phyloP scores from a whole-genome alignment of 2,888 invertebrate genomes.

The Eumerus sabulonum region DNA sequence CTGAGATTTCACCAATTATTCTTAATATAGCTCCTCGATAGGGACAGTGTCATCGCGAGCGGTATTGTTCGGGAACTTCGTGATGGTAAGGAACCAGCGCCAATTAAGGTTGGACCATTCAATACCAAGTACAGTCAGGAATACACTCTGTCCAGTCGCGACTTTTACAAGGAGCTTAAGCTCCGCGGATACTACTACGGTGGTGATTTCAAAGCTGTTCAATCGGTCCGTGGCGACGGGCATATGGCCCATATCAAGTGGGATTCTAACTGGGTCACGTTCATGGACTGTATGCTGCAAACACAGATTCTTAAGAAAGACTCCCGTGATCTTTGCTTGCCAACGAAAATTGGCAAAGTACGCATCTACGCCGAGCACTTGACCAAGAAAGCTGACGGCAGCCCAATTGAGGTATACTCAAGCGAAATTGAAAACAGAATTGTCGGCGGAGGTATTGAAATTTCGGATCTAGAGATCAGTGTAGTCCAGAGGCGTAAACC shows the following conservation, averaged over 20 bases:
- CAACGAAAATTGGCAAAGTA: slow-evolving; percentile 85
- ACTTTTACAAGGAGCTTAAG: slow-evolving; percentile 84
- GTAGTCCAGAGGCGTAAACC: slow-evolving; percentile 84
- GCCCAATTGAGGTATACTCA: slow-evolving; percentile 69
- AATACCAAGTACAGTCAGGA: slow-evolving; percentile 77
- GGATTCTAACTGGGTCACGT: slow-evolving; percentile 90
- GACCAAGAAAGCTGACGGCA: slow-evolving; percentile 75
- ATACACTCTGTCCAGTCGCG: slow-evolving; percentile 80
- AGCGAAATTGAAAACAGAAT: slow-evolving; percentile 66
- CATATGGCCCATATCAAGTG: slow-evolving; percentile 79
- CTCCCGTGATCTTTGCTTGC: slow-evolving; percentile 84
- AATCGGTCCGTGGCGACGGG: slow-evolving; percentile 71
- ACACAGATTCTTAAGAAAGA: slow-evolving; percentile 85
- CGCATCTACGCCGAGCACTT: slow-evolving; percentile 83
- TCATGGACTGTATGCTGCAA: slow-evolving; percentile 92
- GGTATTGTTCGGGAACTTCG: slow-evolving; percentile 74
- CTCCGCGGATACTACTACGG: slow-evolving; percentile 84
- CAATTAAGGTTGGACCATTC: slow-evolving; percentile 26
- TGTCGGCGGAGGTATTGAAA: slow-evolving; percentile 86
- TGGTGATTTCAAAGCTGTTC: slow-evolving; percentile 70
- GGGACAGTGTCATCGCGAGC: slow-evolving; percentile 80
- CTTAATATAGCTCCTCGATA: slow-evolving; percentile 76
- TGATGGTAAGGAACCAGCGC: slow-evolving; percentile 49
- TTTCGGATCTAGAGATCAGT: slow-evolving; percentile 86
- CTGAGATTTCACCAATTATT: background rate